Percentiles rank a stretch among this genome's conserved stretches.
phyloP scores from a whole-genome alignment of 2,113 vertebrate genomes.

The Gila orcuttii region DNA sequence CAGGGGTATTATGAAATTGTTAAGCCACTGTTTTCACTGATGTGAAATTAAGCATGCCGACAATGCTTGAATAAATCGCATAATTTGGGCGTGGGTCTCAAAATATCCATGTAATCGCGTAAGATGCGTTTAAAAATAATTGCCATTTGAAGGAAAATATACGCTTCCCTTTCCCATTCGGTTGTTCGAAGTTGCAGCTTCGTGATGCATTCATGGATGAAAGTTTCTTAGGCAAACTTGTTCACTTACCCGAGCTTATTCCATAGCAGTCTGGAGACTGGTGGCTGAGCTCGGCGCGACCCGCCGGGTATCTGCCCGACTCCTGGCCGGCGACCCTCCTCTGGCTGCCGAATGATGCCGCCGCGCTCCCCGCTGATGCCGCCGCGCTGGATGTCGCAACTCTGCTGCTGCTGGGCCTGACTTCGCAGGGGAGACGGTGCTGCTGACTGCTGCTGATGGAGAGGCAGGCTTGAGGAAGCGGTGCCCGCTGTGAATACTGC shows the following conservation, averaged over 20 bases:
- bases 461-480: slow-evolving; percentile 69
- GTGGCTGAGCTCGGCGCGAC: slow-evolving; percentile 61
- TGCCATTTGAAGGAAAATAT: background rate
- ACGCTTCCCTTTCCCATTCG: background rate
- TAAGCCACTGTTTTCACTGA: background rate
- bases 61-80: slow-evolving; percentile 4
- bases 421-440: slow-evolving; percentile 78
- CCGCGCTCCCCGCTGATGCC: slow-evolving; percentile 55
- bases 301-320: slow-evolving; percentile 69
- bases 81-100: slow-evolving; percentile 30
- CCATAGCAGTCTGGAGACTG: slow-evolving; percentile 78
- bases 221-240: slow-evolving; percentile 22
- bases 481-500: slow-evolving; percentile 67
- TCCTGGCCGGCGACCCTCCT: slow-evolving; percentile 64
- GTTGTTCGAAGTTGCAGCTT: slow-evolving; percentile 1
- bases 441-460: slow-evolving; percentile 74
- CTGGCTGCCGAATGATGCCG: slow-evolving; percentile 60
- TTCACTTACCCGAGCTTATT: slow-evolving; percentile 86
- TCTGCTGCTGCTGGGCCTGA: slow-evolving; percentile 79
- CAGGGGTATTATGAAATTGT: background rate
- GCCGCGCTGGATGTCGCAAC: slow-evolving; percentile 78
- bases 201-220: background rate
- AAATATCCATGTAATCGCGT: background rate
- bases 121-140: background rate
- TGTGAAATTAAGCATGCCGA: background rate